phyloP scores from a whole-genome alignment of 2,113 vertebrate species.

The Pristiophorus japonicus region DNA sequence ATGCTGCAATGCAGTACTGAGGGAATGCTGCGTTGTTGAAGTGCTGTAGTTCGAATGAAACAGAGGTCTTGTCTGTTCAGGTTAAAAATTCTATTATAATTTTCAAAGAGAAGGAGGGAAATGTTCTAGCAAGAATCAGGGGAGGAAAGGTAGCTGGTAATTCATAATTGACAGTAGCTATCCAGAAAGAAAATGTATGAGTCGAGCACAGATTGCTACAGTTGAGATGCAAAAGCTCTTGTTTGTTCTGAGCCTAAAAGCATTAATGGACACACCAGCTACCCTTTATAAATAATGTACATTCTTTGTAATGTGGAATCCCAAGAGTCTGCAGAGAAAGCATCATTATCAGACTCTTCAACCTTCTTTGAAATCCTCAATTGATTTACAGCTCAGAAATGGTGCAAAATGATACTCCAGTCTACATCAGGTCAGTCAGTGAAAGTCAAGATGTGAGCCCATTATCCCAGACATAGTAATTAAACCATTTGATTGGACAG shows the following conservation, averaged over 20 bases:
- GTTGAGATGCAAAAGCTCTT: constrained; percentile 61
- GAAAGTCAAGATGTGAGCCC: constrained; percentile 71
- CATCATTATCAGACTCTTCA: constrained; percentile 97
- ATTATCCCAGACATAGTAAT: constrained; percentile 70
- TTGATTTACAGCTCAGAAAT: constrained; percentile 98
- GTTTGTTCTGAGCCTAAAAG: constrained; percentile 65
- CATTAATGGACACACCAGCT: constrained; percentile 92
- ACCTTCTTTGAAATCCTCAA: constrained; percentile 88
- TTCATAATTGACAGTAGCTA: not conserved
- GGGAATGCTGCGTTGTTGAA: not conserved
- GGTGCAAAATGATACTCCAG: constrained; percentile 94
- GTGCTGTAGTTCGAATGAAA: not conserved
- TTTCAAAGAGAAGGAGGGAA: not conserved
- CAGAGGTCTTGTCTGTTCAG: not conserved
- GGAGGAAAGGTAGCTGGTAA: not conserved
- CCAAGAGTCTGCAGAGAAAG: constrained; percentile 80
- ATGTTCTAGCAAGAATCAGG: no score
- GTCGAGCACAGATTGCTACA: not conserved
- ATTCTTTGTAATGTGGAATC: constrained; percentile 88
- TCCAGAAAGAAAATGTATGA: not conserved
- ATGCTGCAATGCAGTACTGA: not conserved
- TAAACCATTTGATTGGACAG: constrained; percentile 62
- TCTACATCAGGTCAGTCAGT: constrained; percentile 72
- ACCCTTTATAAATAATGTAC: constrained; percentile 99
- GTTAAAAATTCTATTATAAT: not conserved